A percentile compares a stretch with the other conserved stretches of the same genome.
Evolutionary conservation across 2,113 vertebrate species (phyloP).

Genomic region (Gobius niger): DNA sequence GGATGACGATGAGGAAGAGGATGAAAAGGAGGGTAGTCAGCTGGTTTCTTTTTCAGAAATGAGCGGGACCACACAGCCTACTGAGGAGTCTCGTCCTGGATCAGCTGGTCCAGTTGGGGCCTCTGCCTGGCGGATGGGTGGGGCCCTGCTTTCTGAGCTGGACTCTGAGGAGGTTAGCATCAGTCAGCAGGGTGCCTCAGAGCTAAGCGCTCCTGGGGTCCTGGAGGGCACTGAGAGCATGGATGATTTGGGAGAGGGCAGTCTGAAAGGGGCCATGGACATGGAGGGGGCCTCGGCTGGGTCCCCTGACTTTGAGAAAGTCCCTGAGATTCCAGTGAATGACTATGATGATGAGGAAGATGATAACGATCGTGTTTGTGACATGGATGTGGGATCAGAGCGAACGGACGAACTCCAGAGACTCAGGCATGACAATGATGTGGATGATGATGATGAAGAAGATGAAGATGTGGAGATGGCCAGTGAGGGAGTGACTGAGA

Average conservation of each 20-base stretch:
- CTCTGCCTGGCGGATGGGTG: constrained; percentile 66
- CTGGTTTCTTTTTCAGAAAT: constrained; percentile 78
- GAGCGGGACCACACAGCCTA: constrained; percentile 80
- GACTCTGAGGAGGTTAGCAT: constrained; percentile 81
- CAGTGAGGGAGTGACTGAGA: constrained; percentile 79
- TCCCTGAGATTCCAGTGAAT: constrained; percentile 73
- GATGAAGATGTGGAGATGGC: constrained; percentile 81
- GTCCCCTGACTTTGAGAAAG: constrained; percentile 76
- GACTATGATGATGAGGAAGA: constrained; percentile 72
- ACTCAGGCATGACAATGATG: constrained; percentile 64
- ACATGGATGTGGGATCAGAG: constrained; percentile 81
- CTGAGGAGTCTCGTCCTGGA: constrained; percentile 77
- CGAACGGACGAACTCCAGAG: constrained; percentile 62
- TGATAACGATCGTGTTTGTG: constrained; percentile 69
- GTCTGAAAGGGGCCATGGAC: constrained; percentile 76
- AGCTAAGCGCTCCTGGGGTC: constrained; percentile 77
- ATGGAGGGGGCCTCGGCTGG: constrained; percentile 76
- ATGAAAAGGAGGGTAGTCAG: constrained; percentile 75
- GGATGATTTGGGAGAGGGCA: constrained; percentile 78
- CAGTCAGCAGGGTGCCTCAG: constrained; percentile 79
- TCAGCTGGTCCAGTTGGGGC: constrained; percentile 69
- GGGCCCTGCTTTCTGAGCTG: constrained; percentile 71
- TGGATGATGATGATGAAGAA: constrained; percentile 59
- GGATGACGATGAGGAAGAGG: constrained; percentile 74
- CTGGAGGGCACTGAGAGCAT: constrained; percentile 80